Evolutionary conservation across 2,113 vertebrate genomes (phyloP), one percentile per base, ranked within the genome.

Genomic region (Takifugu bimaculatus): DNA sequence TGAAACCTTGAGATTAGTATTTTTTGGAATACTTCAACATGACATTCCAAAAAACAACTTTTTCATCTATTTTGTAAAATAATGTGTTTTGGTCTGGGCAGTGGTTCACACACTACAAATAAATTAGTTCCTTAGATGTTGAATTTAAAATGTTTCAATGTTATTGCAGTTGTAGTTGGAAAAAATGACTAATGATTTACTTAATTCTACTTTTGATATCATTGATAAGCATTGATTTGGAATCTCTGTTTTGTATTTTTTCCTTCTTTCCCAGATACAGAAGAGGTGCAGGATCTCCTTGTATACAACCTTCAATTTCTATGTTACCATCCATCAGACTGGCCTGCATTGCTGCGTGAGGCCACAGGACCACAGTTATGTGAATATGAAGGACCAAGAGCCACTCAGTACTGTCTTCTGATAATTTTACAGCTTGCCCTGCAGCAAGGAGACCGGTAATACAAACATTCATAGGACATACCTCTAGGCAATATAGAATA

Each of bases 361-460:
- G 70, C 53, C 13, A 84, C 87, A 2, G 92, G 88, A 54, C 60
- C 70, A 50, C 88, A 75, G 32, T 61, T 88, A 58, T 75, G 90
- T 78, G 91, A 84, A 53, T 60, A 90, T 65, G 85, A 81, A 45
- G 84, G 85, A 6, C 86, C 90, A 65, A 91, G 88, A 60, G 90
- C 78, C 77, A 88, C 75, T 2, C 94, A 96, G 65, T 91, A 92
- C 74, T 93, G 93, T 64, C 70, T 95, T 59, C 63, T 98, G 65
- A 83, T 94, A 11, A 74, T 98, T 15, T 83, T 94, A 12, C 88
- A 92, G 71, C 80, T 95, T 47, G 89, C 94, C 50, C 88, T 92
- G 57, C 74, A 86, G 71, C 82, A 91, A 0, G 93, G 92, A 32
- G 93, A 99, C 92, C 93, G 93, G 96, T 99, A 69, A 81, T 51